Evolutionary conservation across 2,888 invertebrate species (phyloP).

Genomic region (Watsonalla binaria): DNA sequence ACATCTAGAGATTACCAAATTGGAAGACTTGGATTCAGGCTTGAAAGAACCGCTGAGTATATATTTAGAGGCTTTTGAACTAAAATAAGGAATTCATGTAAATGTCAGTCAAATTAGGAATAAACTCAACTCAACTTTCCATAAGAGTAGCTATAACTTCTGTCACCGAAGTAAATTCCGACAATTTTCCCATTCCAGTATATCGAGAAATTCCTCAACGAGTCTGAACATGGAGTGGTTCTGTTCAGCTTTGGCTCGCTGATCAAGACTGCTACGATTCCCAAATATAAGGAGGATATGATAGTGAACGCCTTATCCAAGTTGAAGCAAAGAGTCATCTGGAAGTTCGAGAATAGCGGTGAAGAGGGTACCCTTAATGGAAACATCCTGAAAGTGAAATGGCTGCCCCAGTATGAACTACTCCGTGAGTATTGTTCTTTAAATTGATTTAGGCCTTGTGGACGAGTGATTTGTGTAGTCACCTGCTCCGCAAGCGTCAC

Average conservation of each 20-base stretch:
- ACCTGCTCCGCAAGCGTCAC: no score
- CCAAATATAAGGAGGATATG: conserved; percentile 77
- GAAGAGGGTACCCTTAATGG: conserved; percentile 58
- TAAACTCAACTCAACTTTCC: no score
- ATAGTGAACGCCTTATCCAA: conserved; percentile 81
- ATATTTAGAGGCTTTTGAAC: no score
- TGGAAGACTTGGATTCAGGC: no score
- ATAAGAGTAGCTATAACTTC: background rate
- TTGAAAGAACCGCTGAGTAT: no score
- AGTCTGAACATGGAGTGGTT: conserved; percentile 83
- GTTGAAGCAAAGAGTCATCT: conserved; percentile 84
- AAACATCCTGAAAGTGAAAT: conserved; percentile 80
- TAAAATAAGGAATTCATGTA: no score
- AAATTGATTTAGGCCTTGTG: background rate
- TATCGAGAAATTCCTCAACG: conserved; percentile 82
- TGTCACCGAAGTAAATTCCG: no score
- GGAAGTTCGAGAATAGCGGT: conserved; percentile 85
- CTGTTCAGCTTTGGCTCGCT: conserved; percentile 89
- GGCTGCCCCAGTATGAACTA: conserved; percentile 86
- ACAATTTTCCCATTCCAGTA: conserved; percentile 59
- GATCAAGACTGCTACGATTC: conserved; percentile 83
- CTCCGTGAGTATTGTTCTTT: conserved; percentile 76
- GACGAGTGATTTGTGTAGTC: no score
- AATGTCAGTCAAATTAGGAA: no score
- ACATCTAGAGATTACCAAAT: no score